Evolutionary conservation across 2,888 invertebrate species (phyloP).

Genomic region (Emmelina monodactyla): DNA sequence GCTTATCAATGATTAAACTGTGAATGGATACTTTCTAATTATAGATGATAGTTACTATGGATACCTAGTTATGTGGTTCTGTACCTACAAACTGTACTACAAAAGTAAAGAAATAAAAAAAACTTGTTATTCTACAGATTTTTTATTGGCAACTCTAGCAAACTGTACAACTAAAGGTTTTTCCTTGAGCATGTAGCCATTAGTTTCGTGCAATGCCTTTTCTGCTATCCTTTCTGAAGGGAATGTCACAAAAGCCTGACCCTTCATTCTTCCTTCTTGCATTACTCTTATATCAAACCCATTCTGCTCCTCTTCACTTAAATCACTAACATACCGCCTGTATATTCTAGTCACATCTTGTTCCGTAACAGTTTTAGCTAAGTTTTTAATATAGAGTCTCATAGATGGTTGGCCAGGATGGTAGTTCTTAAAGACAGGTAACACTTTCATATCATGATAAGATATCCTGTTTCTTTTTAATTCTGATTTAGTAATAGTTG

Average conservation of each 20-base stretch:
- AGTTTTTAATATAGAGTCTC: conserved; percentile 92
- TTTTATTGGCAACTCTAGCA: conserved; percentile 64
- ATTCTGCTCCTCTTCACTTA: conserved; percentile 43
- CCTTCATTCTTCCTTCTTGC: conserved; percentile 96
- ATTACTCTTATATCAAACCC: conserved; percentile 79
- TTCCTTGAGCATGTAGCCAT: conserved; percentile 85
- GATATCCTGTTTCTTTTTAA: conserved; percentile 74
- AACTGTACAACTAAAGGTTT: conserved; percentile 93
- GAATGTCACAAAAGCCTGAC: conserved; percentile 91
- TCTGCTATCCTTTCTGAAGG: conserved; percentile 74
- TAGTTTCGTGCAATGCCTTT: conserved; percentile 81
- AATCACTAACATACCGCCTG: conserved; percentile 66
- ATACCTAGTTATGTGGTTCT: too few relatives aligned
- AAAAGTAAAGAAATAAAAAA: conserved; percentile 6
- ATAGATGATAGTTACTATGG: too few relatives aligned
- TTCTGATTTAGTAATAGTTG: conserved; percentile 69
- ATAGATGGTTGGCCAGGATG: conserved; percentile 80
- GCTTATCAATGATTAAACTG: too few relatives aligned
- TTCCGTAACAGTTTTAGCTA: conserved; percentile 80
- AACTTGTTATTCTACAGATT: conserved; percentile 26
- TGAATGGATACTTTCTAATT: too few relatives aligned
- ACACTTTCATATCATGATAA: conserved; percentile 71
- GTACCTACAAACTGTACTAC: too few relatives aligned
- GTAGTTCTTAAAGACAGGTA: conserved; percentile 88
- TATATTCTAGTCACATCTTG: conserved; percentile 80